Base-by-base conservation (phyloP, 2,888 invertebrate species). In the Salpingus planirostris region DNA sequence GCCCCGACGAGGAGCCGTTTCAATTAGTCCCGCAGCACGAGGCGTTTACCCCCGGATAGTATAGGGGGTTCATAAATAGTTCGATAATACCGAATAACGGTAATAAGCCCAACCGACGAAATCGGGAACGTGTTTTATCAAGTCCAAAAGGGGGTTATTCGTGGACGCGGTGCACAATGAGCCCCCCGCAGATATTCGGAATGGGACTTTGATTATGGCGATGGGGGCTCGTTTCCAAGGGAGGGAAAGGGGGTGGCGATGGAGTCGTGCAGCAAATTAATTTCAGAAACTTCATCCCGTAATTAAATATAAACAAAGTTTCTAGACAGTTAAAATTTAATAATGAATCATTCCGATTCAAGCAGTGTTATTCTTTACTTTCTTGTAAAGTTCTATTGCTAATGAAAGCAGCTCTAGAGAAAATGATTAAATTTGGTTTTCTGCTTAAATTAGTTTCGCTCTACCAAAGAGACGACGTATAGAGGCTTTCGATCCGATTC, bases 381-480 rank as follows among this genome's bases (percentile, higher is more conserved):
- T 57, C 46, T 55, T 53, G 55, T 54, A 50, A 55, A 56, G 56
- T 58, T 55, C 54, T 55, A 60, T 55, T 54, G 54, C 57, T 55
- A 60, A 58, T 57, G 59, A 59, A 59, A 59, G 56, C 57, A 54
- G 50, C 53, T 53, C 50, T 48, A 43, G 47, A 49, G 53, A 50
- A n/a, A 59, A 58, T 58, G 54, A 59, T 60, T 60, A 58, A 60
- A 60, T 60, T 60, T 57, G 56, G 53, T 57, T 59, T 57, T 55
- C 53, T 53, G 52, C 39, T 47, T 35, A 58, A 60, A 58, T 59
- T 58, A 57, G 55, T 57, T 58, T 53, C 49, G 49, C 50, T n/a
- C n/a, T n/a, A 52, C 50, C 28, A 34, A 15, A 29, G 47, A 48
- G 48, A 50, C 53, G 48, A 40, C 38, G 44, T 47, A n/a, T n/a